Percentiles rank a stretch among this genome's conserved stretches.
phyloP scores from a whole-genome alignment of 1,140 invertebrate genomes.

The Zeugodacus cucurbitae region DNA sequence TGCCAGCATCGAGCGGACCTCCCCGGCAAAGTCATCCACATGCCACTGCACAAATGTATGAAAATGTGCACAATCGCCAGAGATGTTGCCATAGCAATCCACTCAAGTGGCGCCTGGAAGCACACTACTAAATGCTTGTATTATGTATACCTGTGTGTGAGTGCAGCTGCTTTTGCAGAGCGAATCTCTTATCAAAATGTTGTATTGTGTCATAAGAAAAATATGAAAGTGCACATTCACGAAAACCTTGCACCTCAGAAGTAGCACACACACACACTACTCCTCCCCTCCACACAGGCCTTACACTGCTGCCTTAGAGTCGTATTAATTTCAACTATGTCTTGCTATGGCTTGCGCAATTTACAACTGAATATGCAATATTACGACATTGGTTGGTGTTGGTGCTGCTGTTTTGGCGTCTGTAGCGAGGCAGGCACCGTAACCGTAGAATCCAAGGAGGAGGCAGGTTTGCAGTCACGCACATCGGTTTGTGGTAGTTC shows the following conservation, averaged over 20 bases:
- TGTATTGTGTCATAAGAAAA: background rate
- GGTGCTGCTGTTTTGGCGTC: background rate
- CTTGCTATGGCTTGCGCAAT: background rate
- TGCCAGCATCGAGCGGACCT: too few relatives aligned
- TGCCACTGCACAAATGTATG: too few relatives aligned
- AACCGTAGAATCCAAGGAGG: background rate
- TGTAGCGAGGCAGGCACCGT: background rate
- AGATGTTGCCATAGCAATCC: background rate
- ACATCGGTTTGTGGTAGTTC: background rate
- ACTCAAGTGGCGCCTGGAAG: background rate
- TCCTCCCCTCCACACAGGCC: too few relatives aligned
- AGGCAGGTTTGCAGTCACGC: background rate
- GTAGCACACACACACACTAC: background rate
- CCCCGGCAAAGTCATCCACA: too few relatives aligned
- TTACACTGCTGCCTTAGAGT: background rate
- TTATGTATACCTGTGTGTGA: background rate
- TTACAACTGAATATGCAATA: background rate
- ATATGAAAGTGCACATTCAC: conserved; percentile 11
- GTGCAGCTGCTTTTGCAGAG: background rate
- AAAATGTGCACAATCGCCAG: too few relatives aligned
- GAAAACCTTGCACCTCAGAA: background rate
- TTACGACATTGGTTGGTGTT: background rate
- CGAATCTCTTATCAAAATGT: background rate
- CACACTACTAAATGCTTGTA: background rate
- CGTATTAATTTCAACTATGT: background rate